Evolutionary conservation across 1,140 invertebrate genomes (phyloP).

Genomic region (Drosophila malerkotliana): DNA sequence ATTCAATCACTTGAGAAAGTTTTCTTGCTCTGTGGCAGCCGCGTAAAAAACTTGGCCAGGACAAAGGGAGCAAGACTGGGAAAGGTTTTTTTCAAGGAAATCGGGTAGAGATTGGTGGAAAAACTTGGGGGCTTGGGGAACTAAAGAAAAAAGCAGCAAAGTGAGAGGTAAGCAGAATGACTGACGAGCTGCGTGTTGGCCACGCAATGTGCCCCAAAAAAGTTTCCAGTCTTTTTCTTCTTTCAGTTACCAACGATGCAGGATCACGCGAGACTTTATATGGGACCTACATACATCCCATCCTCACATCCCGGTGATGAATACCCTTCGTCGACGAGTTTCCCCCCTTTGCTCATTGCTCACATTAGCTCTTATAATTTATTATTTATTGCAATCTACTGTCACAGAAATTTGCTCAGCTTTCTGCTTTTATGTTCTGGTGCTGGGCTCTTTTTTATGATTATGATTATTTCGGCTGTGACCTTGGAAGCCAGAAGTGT

Average conservation of each 20-base stretch:
- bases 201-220: conserved; percentile 29
- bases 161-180: conserved; percentile 35
- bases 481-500: conserved; percentile 65
- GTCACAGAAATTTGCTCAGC: conserved; percentile 67
- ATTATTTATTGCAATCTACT: conserved; percentile 75
- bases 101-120: neutral
- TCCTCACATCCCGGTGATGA: conserved; percentile 47
- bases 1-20: conserved; percentile 67
- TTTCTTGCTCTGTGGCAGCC: conserved; percentile 27
- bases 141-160: conserved; percentile 18
- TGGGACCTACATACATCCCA: conserved; percentile 14
- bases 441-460: conserved; percentile 31
- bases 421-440: conserved; percentile 40
- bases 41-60: conserved; percentile 47
- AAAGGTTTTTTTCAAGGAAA: conserved; percentile 42
- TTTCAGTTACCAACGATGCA: conserved; percentile 32
- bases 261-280: conserved; percentile 58
- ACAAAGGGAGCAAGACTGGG: conserved; percentile 35
- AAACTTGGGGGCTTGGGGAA: neutral
- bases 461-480: conserved; percentile 46
- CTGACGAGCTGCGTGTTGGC: conserved; percentile 51
- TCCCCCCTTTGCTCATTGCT: conserved; percentile 49
- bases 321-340: conserved; percentile 13
- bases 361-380: conserved; percentile 67
- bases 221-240: neutral